Percentiles rank a stretch among this genome's conserved stretches.
phyloP scores from a whole-genome alignment of 64 coral and sea anemone genomes.

The Montipora sp. region DNA sequence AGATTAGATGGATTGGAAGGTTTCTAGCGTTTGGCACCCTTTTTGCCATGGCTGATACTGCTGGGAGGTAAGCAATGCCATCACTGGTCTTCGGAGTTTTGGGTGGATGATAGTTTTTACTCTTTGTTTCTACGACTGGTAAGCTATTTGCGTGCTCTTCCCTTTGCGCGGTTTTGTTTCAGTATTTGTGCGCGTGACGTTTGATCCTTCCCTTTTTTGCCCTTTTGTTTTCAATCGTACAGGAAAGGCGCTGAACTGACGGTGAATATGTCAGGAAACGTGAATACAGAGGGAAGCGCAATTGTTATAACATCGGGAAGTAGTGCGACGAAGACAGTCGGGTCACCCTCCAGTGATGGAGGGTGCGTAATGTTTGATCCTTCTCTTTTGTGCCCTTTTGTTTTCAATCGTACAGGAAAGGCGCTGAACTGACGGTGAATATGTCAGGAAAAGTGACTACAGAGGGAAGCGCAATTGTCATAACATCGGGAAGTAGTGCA shows the following conservation, averaged over 20 bases:
- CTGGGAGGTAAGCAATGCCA: neutral
- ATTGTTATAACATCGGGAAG: slow-evolving; percentile 83
- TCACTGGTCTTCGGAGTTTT: neutral
- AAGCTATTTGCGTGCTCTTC: neutral
- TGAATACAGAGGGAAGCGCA: slow-evolving; percentile 62
- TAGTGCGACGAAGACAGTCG: slow-evolving; percentile 14
- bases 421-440: slow-evolving; percentile 28
- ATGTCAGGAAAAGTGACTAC: slow-evolving; percentile 61
- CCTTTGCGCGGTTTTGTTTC: slow-evolving; percentile 21
- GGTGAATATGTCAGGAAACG: slow-evolving; percentile 61
- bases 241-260: slow-evolving; percentile 33
- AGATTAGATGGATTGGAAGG: slow-evolving; percentile 40
- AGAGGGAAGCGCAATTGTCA: slow-evolving; percentile 79
- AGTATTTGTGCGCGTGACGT: slow-evolving; percentile 3
- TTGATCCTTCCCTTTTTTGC: neutral
- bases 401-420: slow-evolving; percentile 18
- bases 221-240: neutral
- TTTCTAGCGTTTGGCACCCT: slow-evolving; percentile 32
- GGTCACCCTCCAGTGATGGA: slow-evolving; percentile 42
- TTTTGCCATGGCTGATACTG: slow-evolving; percentile 45
- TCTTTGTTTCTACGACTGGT: neutral
- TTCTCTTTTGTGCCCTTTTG: neutral
- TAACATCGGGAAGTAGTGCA: slow-evolving; percentile 69
- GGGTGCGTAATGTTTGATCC: slow-evolving; percentile 19
- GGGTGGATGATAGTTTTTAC: neutral